A percentile compares a stretch with the other conserved stretches of the same genome.
These are phyloP conservation scores for Coremacera marginata DNA, from an alignment of 2,888 invertebrate species.

Conservation along the genomic window DNA sequence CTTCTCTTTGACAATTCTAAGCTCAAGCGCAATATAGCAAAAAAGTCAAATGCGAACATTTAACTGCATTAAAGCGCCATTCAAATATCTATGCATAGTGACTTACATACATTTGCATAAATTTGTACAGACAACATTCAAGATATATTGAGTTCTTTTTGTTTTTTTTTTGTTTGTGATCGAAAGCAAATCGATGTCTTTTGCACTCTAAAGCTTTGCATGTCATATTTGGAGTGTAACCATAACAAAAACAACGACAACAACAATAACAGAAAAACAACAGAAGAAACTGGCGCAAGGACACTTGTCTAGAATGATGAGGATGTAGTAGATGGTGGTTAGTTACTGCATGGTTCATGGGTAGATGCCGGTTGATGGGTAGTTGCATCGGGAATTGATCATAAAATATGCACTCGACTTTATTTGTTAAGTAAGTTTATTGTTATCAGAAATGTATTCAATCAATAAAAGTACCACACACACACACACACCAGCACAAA, in stretches of 20 bases:
- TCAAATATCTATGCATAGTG: neutral
- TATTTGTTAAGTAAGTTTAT: conserved; percentile 25
- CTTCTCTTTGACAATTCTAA: too few relatives aligned
- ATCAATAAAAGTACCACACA: conserved; percentile 23
- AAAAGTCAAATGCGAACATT: neutral
- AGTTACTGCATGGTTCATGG: neutral
- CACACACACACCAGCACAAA: neutral
- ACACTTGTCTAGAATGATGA: neutral
- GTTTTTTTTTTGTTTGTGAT: neutral
- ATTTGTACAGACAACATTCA: neutral
- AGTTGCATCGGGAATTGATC: neutral
- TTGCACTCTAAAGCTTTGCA: conserved; percentile 24
- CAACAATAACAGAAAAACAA: neutral
- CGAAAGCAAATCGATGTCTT: conserved; percentile 20
- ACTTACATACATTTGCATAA: neutral
- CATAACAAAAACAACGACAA: neutral
- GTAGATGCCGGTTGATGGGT: neutral
- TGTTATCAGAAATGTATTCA: conserved; percentile 29
- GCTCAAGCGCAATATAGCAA: neutral
- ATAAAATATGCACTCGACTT: conserved; percentile 22
- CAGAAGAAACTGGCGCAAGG: conserved; percentile 20
- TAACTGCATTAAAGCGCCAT: neutral
- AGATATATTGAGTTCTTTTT: neutral
- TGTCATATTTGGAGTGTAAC: conserved; percentile 16
- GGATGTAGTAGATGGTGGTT: neutral